Base-by-base conservation (phyloP, 37 sponge, comb jelly and placozoan genomes). In the Aplysina aerophoba region DNA sequence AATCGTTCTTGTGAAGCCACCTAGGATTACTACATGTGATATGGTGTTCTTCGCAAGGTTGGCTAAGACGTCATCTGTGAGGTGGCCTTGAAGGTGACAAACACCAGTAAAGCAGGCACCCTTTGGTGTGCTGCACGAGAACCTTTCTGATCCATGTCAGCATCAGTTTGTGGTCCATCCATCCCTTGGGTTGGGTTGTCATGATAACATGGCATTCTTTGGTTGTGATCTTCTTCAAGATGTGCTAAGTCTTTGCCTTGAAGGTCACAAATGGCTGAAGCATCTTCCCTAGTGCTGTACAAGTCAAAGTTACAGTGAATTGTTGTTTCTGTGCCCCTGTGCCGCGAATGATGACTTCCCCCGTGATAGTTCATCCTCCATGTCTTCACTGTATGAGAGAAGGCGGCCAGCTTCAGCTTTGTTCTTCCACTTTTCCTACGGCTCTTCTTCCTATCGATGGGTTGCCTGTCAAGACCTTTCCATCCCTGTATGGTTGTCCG, bases 111-210 rank as follows among this genome's bases (percentile, higher is more conserved):
- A 27, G 12, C 63, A 62, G 3, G 63, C 27, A 25, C 4, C 63
- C 63, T 62, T 13, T 62, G 4, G 63, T 62, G 63, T 62, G 11
- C 27, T 62, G 3, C 63, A 62, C 63, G 4, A 62, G 63, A 27
- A 62, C 63, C 63, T 62, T 62, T 25, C 27, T 62, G 63, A 62
- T 62, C 12, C 63, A 62, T 62, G 63, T 62, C 63, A 62, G 27
- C 63, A 62, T 62, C 3, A 62, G 63, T 13, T 62, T 22, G 27
- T 62, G 63, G 27, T 62, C 63, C 63, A 62, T 62, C 63, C 4
- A 62, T 62, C 63, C 63, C 11, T 62, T 22, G 27, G 63, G 25
- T 8, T 62, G 63, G 4, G 63, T 62, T 27, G 63, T 62, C 25
- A 62, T 25, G 27, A 62, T 62, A 13, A 62, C 63, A 62, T 62